Evolutionary conservation across 92 coral and sea anemone species (phyloP), one percentile per base, ranked within the genome.

Genomic region (Desmophyllum pertusum): DNA sequence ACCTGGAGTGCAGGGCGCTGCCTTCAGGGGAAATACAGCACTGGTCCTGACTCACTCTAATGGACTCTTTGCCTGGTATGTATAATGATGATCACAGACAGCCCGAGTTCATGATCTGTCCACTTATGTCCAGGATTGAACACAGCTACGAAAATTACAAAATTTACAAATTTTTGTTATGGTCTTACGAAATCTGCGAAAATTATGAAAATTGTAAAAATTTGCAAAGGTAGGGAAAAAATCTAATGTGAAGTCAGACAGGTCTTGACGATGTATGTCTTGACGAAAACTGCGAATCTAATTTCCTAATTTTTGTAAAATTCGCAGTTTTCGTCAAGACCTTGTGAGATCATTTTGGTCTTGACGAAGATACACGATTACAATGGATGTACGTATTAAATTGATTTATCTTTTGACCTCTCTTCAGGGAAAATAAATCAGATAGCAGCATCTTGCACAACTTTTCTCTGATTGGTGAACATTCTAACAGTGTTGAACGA

Each of bases 391-490:
- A 11, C 65, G 2, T 25, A 23, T 23, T 0, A 7, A 25, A 25
- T 25, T 23, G 33, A 19, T 51, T 13, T 7, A 41, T 55, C 4
- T 9, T 29, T 14, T 36, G 17, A 45, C 14, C 0, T 43, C 50
- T 53, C 30, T 33, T 23, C 23, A 82, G 86, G 86, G 70, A 82
- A 9, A 27, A 42, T 14, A 41, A 59, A 29, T 70, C 68, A 19
- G 55, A 61, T 15, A n/a, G 71, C 33, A 71, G 27, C 41, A 7
- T 72, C 18, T 23, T 82, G 70, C 91, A 87, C 42, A 74, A 46
- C 84, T 81, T 86, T 68, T 76, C 91, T 45, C 67, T 93, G 50
- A 65, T 87, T 83, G 98, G 93, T 30, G 87, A 74, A 1, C 81
- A 85, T 29, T 64, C 89, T 57, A 76, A 85, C 37, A 85, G 83